phyloP scores from a whole-genome alignment of 1,140 invertebrate species.

The Physella acuta region DNA sequence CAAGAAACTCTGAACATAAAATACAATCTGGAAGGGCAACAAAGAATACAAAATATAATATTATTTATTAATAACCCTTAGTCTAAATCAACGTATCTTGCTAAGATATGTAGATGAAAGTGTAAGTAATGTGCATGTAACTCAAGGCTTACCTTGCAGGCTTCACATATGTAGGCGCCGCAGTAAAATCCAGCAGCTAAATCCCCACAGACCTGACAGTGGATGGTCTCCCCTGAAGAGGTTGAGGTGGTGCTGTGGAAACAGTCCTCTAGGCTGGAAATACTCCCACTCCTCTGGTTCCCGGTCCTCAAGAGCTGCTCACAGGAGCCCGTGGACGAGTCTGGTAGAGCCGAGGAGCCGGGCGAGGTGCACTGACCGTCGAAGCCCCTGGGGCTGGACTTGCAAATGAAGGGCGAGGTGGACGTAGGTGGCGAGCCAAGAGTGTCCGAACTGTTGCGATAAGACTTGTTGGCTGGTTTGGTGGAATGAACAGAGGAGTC shows the following conservation, averaged over 20 bases:
- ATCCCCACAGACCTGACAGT: constrained; percentile 59
- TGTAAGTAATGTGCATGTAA: too few species aligned
- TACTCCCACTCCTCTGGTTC: neutral
- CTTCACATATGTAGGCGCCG: constrained; percentile 60
- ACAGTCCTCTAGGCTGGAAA: neutral
- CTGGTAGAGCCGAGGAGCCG: neutral
- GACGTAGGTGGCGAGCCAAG: neutral
- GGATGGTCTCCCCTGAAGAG: constrained; percentile 2
- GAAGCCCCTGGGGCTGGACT: neutral
- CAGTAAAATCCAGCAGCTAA: constrained; percentile 59
- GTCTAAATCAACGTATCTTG: too few species aligned
- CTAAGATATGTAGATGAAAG: too few species aligned
- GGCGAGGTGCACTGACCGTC: too few species aligned
- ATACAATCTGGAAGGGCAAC: too few species aligned
- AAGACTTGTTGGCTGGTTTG: neutral
- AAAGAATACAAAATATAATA: too few species aligned
- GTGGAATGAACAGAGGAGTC: neutral
- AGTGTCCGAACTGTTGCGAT: neutral
- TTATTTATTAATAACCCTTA: too few species aligned
- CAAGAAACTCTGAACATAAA: too few species aligned
- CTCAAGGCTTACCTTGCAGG: constrained; percentile 59
- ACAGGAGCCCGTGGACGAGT: constrained; percentile 4
- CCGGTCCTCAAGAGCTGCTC: neutral
- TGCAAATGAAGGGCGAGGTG: neutral
- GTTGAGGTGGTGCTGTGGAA: neutral